Evolutionary conservation across 2,113 vertebrate genomes (phyloP), one percentile per base, ranked within the genome.

Genomic region (Cyanoderma ruficeps): DNA sequence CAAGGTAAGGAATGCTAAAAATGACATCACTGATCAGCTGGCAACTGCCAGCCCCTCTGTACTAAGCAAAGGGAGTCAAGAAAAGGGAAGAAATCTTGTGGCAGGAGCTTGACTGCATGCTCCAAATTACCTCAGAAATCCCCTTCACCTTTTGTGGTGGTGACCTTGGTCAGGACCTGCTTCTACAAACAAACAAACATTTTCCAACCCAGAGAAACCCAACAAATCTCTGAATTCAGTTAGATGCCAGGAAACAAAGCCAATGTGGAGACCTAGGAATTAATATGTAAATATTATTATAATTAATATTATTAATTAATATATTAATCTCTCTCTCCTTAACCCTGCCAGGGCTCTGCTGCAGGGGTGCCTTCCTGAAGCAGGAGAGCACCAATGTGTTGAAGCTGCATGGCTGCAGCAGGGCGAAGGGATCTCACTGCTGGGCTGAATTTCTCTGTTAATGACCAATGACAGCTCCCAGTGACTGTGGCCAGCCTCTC

Each of bases 181-280:
- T 18, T 63, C 35, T 30, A 15, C 18, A 75, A 41, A 13, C 22
- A 59, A 69, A 7, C 28, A 25, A 49, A 25, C 24, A 55, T 25
- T n/a, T 86, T 39, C 57, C n/a, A 67, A 10, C 20, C 5, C 21
- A 52, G 71, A 60, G 57, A 68, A 61, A 23, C 17, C 15, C 7
- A 47, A 18, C 4, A 44, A 23, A 47, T 19, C 14, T 21, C 23
- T 5, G 0, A 12, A 22, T 44, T 37, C 49, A 35, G 2, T 12
- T 9, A 30, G 37, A 47, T 17, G 10, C 11, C 35, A 46, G 0
- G 0, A 6, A 77, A 19, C 31, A 79, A 55, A 86, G 6, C 3
- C 27, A 41, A 7, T 6, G 28, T 13, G 10, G 9, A 5, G 49
- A 39, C 7, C 15, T 21, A 9, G 3, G 10, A 69, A 77, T 60